Evolutionary conservation across 2,797 vertebrate genomes (phyloP), one percentile per base, ranked within the genome.

Genomic region (Danio albolineatus): DNA sequence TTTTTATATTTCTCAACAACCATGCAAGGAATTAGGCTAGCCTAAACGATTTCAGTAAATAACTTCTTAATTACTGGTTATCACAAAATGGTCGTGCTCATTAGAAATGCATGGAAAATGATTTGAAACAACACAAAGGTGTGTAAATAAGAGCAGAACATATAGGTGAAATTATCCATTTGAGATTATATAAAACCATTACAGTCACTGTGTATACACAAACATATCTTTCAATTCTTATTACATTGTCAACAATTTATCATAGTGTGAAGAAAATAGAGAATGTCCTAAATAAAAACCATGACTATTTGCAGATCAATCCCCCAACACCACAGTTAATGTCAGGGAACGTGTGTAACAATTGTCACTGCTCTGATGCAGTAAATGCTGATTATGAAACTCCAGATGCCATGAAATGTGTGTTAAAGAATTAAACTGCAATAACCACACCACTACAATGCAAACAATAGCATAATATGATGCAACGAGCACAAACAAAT

Each of bases 381-480:
- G 19, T n/a, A n/a, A 39, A 41, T 36, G 38, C 7, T 10, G 1
- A 54, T n/a, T 56, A 38, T 51, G 56, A 19, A 66, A 51, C 21
- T 61, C 19, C 4, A 19, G 6, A 54, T n/a, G 43, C 21, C 17
- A 43, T n/a, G 43, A 56, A 77, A 38, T 16, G 36, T 1, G 16
- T 2, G 4, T 49, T 16, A 13, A 41, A 39, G 36, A 9, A 36
- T 59, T 48, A 28, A 61, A 39, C 7, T 14, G 5, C 12, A 44
- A 76, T 44, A 51, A 14, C 6, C 14, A 81, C 21, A 56, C 56
- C 49, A 21, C n/a, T 69, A 49, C 44, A 41, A 59, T 48, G 41
- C 8, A 51, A 71, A 19, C 13, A 49, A 61, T 4, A 5, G 46
- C 64, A 86, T 76, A 82, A 82, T 83, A 84, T 85, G 83, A 86